Evolutionary conservation across 1,140 invertebrate species (phyloP).

Genomic region (Drosophila tropicalis): DNA sequence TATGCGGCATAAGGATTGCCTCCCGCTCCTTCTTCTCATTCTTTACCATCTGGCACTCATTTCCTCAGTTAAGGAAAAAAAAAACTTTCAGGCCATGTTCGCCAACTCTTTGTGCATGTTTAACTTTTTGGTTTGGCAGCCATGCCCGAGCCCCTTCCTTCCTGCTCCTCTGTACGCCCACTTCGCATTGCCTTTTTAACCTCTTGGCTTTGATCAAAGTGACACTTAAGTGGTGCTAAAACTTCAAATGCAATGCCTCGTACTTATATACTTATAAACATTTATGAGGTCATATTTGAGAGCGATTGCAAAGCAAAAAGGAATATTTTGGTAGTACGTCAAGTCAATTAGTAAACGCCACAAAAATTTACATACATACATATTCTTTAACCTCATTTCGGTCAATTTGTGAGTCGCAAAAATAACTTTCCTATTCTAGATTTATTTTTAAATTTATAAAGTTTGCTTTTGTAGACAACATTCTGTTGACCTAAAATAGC

Average conservation of each 20-base stretch:
- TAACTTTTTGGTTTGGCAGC: conserved; percentile 49
- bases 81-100: conserved; percentile 54
- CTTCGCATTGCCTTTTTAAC: neutral
- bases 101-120: conserved; percentile 67
- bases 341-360: conserved; percentile 56
- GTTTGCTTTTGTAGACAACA: no score
- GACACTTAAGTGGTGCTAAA: conserved; percentile 52
- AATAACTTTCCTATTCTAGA: no score
- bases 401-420: neutral
- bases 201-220: conserved; percentile 46
- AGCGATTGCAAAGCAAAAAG: conserved; percentile 26
- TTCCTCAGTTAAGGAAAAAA: conserved; percentile 45
- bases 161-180: no score
- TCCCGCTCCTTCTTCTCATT: conserved; percentile 24
- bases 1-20: conserved; percentile 57
- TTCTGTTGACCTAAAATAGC: no score
- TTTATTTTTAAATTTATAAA: no score
- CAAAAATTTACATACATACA: conserved; percentile 16
- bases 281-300: conserved; percentile 30
- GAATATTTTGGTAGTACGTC: conserved; percentile 23
- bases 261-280: conserved; percentile 16
- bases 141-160: neutral
- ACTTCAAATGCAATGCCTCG: conserved; percentile 40
- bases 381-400: neutral
- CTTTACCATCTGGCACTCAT: conserved; percentile 25